Conservation (phyloP, 2,888 invertebrate genomes). For the Tryphoninae sp. region DNA sequence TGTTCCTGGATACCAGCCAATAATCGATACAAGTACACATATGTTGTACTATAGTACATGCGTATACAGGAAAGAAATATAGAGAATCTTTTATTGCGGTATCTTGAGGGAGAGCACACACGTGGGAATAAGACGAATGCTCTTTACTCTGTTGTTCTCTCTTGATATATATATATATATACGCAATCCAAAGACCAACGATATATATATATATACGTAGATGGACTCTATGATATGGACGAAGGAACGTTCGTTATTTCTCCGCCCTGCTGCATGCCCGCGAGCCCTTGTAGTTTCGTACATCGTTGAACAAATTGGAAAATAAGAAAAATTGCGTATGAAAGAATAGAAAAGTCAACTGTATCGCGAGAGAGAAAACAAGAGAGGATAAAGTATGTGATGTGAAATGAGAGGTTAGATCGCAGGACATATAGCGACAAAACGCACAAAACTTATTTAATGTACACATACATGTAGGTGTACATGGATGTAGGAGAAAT, state of each 20-base stretch:
- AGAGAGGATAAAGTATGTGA: not conserved
- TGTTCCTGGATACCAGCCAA: not conserved
- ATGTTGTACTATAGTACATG: not conserved
- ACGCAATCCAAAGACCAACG: no score
- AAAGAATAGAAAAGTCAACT: no score
- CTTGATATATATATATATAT: not conserved
- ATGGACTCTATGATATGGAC: not conserved
- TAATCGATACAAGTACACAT: not conserved
- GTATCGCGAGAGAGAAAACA: not conserved
- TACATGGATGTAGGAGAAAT: not conserved
- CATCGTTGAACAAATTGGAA: conserved; percentile 28
- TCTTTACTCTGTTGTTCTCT: not conserved
- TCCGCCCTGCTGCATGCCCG: conserved; percentile 3
- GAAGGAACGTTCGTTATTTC: conserved; percentile 22
- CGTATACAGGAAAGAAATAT: conserved; percentile 7
- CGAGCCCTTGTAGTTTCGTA: conserved; percentile 26
- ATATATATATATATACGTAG: no score
- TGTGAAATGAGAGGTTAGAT: conserved; percentile 2
- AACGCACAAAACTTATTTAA: conserved; percentile 8
- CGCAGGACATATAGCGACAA: not conserved
- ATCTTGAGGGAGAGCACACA: conserved; percentile 23
- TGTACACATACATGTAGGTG: not conserved
- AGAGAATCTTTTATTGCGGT: conserved; percentile 42
- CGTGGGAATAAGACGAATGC: conserved; percentile 34
- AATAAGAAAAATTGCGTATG: conserved; percentile 28